phyloP scores from a whole-genome alignment of 2,113 vertebrate species.

The Halichoeres trimaculatus region DNA sequence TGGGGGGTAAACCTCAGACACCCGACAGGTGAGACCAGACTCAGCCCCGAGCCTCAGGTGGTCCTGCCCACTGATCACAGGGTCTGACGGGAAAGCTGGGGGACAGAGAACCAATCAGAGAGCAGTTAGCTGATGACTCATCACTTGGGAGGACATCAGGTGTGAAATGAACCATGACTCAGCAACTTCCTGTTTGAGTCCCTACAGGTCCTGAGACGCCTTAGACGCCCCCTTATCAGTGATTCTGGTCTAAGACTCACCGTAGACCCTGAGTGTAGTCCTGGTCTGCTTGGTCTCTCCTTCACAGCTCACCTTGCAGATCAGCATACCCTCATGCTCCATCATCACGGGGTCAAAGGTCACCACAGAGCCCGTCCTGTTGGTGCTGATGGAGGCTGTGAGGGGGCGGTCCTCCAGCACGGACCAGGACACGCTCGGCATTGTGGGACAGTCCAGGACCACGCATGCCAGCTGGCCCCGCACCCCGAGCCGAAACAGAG shows the following conservation, averaged over 20 bases:
- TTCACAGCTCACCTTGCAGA: conserved; percentile 66
- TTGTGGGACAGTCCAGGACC: conserved; percentile 51
- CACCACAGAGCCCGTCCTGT: conserved; percentile 23
- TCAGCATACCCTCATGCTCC: conserved; percentile 61
- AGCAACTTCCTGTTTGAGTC: too few species aligned
- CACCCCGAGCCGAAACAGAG: conserved; percentile 69
- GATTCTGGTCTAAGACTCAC: conserved; percentile 71
- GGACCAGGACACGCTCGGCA: conserved; percentile 49
- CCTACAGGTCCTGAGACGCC: too few species aligned
- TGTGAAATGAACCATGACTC: too few species aligned
- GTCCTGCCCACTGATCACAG: conserved; percentile 65
- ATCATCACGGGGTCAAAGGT: conserved; percentile 62
- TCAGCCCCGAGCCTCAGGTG: conserved; percentile 46
- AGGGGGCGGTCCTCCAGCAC: conserved; percentile 68
- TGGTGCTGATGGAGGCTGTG: neutral
- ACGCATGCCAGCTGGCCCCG: conserved; percentile 56
- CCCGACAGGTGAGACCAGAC: conserved; percentile 65
- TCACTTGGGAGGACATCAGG: too few species aligned
- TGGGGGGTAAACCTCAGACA: conserved; percentile 53
- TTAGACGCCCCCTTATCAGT: too few species aligned
- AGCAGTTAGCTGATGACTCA: neutral
- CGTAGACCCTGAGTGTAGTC: conserved; percentile 61
- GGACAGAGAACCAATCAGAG: conserved; percentile 6
- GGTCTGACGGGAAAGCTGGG: conserved; percentile 76
- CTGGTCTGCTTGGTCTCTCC: neutral